Evolutionary conservation across 2,797 vertebrate species (phyloP).

Genomic region (Ctenopoma multispine): DNA sequence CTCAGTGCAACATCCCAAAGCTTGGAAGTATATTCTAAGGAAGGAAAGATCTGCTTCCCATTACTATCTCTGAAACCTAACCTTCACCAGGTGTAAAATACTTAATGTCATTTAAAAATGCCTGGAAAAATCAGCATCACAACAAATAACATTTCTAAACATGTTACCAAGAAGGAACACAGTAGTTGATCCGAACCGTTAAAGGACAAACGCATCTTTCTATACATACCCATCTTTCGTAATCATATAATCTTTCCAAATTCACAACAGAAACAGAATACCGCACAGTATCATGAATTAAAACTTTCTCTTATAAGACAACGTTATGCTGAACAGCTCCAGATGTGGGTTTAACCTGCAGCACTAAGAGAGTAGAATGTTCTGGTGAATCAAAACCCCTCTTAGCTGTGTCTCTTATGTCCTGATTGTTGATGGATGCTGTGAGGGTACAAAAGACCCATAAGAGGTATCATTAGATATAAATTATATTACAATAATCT

Average conservation of each 20-base stretch:
- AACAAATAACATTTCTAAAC: slow-evolving; percentile 5
- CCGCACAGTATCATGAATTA: neutral
- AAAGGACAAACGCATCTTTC: neutral
- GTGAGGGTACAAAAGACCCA: neutral
- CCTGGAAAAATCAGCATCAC: neutral
- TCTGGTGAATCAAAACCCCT: slow-evolving; percentile 17
- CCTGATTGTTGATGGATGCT: neutral
- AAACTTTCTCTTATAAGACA: neutral
- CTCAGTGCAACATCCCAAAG: neutral
- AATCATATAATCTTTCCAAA: slow-evolving; percentile 10
- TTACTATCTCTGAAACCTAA: neutral
- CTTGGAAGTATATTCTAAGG: neutral
- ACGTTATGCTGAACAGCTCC: neutral
- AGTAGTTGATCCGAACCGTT: neutral
- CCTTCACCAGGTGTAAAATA: neutral
- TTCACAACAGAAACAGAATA: neutral
- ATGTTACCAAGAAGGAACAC: neutral
- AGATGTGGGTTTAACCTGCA: too few relatives aligned
- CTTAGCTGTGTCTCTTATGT: neutral
- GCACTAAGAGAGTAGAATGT: slow-evolving; percentile 17
- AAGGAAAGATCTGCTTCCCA: too few relatives aligned
- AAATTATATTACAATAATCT: neutral
- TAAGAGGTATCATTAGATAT: neutral
- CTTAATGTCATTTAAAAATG: neutral
- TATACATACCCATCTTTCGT: neutral